Percentiles rank a stretch among this genome's conserved stretches.
These are phyloP conservation scores for Acrobasis suavella DNA, from an alignment of 2,888 invertebrate species.

Conservation along the genomic window DNA sequence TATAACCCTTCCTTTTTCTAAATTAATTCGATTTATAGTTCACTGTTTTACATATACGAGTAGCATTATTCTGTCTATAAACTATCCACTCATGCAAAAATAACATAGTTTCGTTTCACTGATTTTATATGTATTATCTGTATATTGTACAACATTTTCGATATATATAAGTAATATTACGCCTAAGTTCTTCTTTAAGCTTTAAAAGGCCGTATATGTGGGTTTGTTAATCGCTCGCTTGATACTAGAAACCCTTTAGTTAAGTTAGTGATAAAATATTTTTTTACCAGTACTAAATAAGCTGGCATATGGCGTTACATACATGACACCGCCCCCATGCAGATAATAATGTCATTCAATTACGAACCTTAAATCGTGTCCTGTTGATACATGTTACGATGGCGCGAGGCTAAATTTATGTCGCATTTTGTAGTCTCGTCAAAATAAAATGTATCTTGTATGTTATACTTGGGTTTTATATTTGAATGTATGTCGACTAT, in stretches of 20 bases:
- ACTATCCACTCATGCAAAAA: neutral
- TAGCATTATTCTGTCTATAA: neutral
- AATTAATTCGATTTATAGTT: neutral
- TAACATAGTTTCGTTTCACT: neutral
- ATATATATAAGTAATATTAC: neutral
- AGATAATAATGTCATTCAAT: neutral
- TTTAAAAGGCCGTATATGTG: slow-evolving; percentile 3
- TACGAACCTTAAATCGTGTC: neutral
- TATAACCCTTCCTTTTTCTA: neutral
- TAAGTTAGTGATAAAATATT: slow-evolving; percentile 12
- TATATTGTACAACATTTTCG: neutral
- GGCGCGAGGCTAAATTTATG: neutral
- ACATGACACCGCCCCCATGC: neutral
- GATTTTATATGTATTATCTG: neutral
- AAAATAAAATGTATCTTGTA: too few relatives aligned
- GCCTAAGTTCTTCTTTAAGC: slow-evolving; percentile 9
- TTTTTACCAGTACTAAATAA: slow-evolving; percentile 11
- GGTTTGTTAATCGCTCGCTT: slow-evolving; percentile 7
- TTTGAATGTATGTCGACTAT: too few relatives aligned
- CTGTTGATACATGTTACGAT: neutral
- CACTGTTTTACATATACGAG: neutral
- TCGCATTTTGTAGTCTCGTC: too few relatives aligned
- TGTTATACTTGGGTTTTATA: too few relatives aligned
- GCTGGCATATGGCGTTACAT: neutral
- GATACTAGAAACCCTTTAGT: slow-evolving; percentile 6